Evolutionary conservation across 2,888 invertebrate species (phyloP).

Genomic region (Drosophila incognita): DNA sequence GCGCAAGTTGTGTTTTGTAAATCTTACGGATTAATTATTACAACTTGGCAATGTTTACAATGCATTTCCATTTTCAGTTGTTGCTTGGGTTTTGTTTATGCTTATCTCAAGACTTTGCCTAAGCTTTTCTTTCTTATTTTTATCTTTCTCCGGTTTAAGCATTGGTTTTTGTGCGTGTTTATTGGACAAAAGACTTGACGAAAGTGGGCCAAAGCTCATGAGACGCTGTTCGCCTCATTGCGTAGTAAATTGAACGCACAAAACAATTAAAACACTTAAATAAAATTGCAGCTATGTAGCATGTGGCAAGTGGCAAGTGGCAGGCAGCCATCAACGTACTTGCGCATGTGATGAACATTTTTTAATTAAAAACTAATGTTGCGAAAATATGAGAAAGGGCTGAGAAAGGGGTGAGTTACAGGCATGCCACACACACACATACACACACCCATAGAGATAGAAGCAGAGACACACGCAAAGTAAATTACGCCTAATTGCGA

Average conservation of each 20-base stretch:
- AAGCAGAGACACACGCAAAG: conserved; percentile 56
- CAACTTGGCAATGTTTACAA: conserved; percentile 77
- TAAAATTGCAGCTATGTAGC: conserved; percentile 30
- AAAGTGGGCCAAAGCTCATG: neutral
- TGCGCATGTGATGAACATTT: conserved; percentile 70
- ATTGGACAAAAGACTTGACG: conserved; percentile 18
- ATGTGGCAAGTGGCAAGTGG: conserved; percentile 15
- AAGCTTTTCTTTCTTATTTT: conserved; percentile 7
- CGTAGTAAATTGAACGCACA: conserved; percentile 44
- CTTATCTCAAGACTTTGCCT: conserved; percentile 31
- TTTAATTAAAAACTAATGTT: conserved; percentile 84
- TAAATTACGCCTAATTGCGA: conserved; percentile 84
- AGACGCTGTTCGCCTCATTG: conserved; percentile 34
- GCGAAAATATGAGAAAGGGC: conserved; percentile 76
- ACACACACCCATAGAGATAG: conserved; percentile 22
- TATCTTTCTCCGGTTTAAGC: neutral
- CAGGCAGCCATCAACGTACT: conserved; percentile 25
- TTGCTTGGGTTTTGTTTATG: conserved; percentile 39
- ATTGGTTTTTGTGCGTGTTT: neutral
- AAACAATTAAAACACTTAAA: conserved; percentile 46
- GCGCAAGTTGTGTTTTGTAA: conserved; percentile 71
- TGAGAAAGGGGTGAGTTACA: neutral
- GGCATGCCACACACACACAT: conserved; percentile 16
- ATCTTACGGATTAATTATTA: conserved; percentile 81
- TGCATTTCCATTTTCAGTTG: conserved; percentile 51